A percentile compares a stretch with the other conserved stretches of the same genome.
Evolutionary conservation across 64 coral and sea anemone genomes (phyloP).

Genomic region (Catalaphyllia jardinei): DNA sequence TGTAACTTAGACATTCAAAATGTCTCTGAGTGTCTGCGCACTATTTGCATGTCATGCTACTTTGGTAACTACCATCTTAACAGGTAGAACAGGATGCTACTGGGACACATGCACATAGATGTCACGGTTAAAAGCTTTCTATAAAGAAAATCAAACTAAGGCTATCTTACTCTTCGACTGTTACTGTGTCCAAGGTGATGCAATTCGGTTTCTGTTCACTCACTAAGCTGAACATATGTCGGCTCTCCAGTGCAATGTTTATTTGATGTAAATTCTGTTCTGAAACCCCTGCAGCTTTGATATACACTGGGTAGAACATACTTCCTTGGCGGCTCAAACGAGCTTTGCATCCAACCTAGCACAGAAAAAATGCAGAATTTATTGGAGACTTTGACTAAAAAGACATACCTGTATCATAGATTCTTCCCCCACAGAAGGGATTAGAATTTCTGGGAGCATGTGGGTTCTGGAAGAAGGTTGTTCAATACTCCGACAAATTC

Average conservation of each 20-base stretch:
- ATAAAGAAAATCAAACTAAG: not conserved
- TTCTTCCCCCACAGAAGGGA: too few species aligned
- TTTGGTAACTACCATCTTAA: too few species aligned
- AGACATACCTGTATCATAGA: too few species aligned
- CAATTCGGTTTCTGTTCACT: not conserved
- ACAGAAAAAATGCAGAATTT: not conserved
- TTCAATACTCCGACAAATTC: too few species aligned
- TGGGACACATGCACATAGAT: not conserved
- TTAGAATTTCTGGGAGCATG: too few species aligned
- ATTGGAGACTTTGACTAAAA: too few species aligned
- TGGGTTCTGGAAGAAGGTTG: too few species aligned
- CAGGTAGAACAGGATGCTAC: too few species aligned
- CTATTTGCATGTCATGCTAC: too few species aligned
- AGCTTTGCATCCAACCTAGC: not conserved
- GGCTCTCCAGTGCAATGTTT: not conserved
- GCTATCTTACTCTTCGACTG: not conserved
- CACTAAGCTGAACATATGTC: not conserved
- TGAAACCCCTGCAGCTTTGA: not conserved
- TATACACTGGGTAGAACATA: not conserved
- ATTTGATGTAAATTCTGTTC: not conserved
- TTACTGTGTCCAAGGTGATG: not conserved
- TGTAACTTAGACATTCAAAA: too few species aligned
- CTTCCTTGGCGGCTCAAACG: not conserved
- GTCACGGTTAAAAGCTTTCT: not conserved
- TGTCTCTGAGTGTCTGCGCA: too few species aligned